These are phyloP conservation scores for Antennarius maculatus DNA, from an alignment of 2,797 vertebrate species.

Conservation along the genomic window DNA sequence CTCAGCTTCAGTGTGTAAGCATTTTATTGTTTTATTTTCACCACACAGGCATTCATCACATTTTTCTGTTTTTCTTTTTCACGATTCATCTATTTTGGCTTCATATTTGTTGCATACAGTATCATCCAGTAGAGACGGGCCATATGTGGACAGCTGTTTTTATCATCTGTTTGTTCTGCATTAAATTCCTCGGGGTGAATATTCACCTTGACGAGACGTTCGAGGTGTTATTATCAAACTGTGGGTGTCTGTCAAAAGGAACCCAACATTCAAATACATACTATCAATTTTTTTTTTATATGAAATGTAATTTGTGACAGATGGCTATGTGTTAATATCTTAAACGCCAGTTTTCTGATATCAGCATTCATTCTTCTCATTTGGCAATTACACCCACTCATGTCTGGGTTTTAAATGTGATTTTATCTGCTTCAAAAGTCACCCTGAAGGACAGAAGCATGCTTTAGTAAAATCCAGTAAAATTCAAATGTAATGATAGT, in stretches of 20 bases:
- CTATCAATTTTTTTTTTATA: neutral
- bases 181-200: conserved; percentile 43
- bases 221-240: conserved; percentile 10
- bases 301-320: neutral
- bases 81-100: conserved; percentile 67
- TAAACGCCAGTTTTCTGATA: conserved; percentile 17
- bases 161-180: conserved; percentile 26
- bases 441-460: neutral
- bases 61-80: conserved; percentile 45
- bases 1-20: conserved; percentile 67
- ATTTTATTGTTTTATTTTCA: conserved; percentile 48
- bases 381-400: conserved; percentile 13
- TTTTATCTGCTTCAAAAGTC: conserved; percentile 11
- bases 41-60: conserved; percentile 63
- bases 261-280: neutral
- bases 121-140: conserved; percentile 26
- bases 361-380: conserved; percentile 24
- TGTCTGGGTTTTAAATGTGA: conserved; percentile 13
- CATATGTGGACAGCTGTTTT: conserved; percentile 37
- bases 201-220: conserved; percentile 39
- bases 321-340: conserved; percentile 12
- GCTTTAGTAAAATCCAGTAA: neutral
- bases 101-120: conserved; percentile 45
- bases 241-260: neutral
- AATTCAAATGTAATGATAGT: conserved; percentile 2